These are phyloP conservation scores for Theretra japonica DNA, from an alignment of 2,888 invertebrate species.

Conservation along the genomic window DNA sequence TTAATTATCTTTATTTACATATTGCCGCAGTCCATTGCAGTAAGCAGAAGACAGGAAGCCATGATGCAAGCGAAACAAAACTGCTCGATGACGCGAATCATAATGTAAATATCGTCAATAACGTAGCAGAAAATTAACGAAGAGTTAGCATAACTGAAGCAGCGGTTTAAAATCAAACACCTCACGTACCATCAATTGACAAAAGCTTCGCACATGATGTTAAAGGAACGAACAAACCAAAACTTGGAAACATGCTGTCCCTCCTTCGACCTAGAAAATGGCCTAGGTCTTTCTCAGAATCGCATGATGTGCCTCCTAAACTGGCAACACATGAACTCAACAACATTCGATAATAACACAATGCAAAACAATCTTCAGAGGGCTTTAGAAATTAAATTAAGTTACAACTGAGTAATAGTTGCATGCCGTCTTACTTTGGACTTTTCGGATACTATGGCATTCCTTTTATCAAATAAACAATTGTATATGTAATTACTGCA, in stretches of 20 bases:
- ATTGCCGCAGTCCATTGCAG: constrained; percentile 1
- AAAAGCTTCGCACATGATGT: constrained; percentile 72
- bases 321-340: constrained; percentile 27
- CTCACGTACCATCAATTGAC: constrained; percentile 62
- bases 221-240: constrained; percentile 77
- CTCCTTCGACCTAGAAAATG: constrained; percentile 80
- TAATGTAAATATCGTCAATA: not conserved
- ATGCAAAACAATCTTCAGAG: not conserved
- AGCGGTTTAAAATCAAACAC: constrained; percentile 47
- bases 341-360: not conserved
- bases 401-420: not conserved
- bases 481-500: not conserved
- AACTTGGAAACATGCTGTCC: constrained; percentile 83
- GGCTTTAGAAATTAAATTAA: not conserved
- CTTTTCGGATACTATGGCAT: no score
- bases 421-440: not conserved
- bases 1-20: not conserved
- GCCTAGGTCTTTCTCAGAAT: constrained; percentile 84
- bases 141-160: constrained; percentile 31
- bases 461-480: not conserved
- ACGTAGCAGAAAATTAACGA: constrained; percentile 9
- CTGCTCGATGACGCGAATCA: not conserved
- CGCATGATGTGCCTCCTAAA: constrained; percentile 30
- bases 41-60: constrained; percentile 20
- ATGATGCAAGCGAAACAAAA: constrained; percentile 19